phyloP scores from a whole-genome alignment of 2,888 invertebrate species.

The Cephus pulcher region DNA sequence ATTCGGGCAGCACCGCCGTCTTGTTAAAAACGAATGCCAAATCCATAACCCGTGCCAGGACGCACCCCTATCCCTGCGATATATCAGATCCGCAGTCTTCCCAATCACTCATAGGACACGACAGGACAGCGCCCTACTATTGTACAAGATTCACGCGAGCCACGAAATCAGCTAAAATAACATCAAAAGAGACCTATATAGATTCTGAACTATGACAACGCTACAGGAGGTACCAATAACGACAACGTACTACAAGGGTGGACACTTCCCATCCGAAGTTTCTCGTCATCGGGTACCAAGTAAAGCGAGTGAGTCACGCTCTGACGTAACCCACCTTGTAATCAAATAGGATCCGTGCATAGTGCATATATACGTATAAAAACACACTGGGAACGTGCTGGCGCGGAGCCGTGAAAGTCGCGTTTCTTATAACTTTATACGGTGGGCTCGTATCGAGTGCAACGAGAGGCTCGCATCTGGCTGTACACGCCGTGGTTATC shows the following conservation, averaged over 20 bases:
- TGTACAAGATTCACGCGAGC: no score
- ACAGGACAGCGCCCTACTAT: no score
- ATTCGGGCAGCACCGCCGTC: slow-evolving; percentile 5
- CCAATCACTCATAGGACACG: no score
- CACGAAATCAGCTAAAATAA: no score
- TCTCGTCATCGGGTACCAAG: no score
- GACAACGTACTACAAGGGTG: no score
- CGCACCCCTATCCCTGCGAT: slow-evolving; percentile 8
- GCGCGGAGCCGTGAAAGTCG: slow-evolving; percentile 2
- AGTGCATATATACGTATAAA: background rate
- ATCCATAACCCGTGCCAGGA: slow-evolving; percentile 24
- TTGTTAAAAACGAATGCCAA: slow-evolving; percentile 11
- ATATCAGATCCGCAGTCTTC: background rate
- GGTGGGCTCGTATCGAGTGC: background rate
- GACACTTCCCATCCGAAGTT: no score
- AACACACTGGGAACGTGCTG: background rate
- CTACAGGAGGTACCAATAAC: no score
- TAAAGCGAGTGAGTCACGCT: background rate
- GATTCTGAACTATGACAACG: no score
- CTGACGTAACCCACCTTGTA: slow-evolving; percentile 4
- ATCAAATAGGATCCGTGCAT: background rate
- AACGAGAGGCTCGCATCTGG: background rate
- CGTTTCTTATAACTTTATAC: background rate
- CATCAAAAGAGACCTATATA: no score
- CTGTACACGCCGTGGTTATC: no score